phyloP scores from a whole-genome alignment of 2,113 vertebrate genomes.

The Actenoides hombroni region DNA sequence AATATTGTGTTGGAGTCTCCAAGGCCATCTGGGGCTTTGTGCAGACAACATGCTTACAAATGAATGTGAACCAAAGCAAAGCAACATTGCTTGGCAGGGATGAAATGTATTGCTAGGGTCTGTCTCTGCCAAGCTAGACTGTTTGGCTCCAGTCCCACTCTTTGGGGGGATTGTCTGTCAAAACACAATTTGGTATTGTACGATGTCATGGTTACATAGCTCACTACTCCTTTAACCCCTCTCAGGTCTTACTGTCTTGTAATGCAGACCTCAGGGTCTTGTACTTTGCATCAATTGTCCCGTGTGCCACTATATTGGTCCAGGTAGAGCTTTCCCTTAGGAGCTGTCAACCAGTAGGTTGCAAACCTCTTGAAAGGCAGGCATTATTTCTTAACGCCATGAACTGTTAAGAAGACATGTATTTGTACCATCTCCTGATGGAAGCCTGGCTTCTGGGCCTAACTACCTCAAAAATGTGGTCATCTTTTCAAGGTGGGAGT shows the following conservation, averaged over 20 bases:
- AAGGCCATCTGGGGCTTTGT: constrained; percentile 58
- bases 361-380: not conserved
- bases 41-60: constrained; percentile 56
- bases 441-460: not conserved
- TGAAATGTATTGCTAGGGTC: constrained; percentile 55
- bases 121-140: constrained; percentile 63
- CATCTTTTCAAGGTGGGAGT: not conserved
- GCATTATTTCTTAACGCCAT: not conserved
- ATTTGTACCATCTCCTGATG: not conserved
- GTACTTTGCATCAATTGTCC: not conserved
- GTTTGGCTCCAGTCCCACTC: constrained; percentile 43
- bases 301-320: not conserved
- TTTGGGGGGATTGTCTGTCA: constrained; percentile 52
- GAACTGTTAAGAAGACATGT: not conserved
- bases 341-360: not conserved
- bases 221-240: constrained; percentile 21
- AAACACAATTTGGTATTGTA: constrained; percentile 57
- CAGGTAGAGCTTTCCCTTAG: not conserved
- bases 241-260: not conserved
- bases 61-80: constrained; percentile 66
- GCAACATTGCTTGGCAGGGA: constrained; percentile 62
- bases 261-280: not conserved
- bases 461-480: not conserved
- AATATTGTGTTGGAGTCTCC: constrained; percentile 45
- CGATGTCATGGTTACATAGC: not conserved